Base-by-base conservation (phyloP, 2,888 invertebrate species). In the Hanleya hanleyi region DNA sequence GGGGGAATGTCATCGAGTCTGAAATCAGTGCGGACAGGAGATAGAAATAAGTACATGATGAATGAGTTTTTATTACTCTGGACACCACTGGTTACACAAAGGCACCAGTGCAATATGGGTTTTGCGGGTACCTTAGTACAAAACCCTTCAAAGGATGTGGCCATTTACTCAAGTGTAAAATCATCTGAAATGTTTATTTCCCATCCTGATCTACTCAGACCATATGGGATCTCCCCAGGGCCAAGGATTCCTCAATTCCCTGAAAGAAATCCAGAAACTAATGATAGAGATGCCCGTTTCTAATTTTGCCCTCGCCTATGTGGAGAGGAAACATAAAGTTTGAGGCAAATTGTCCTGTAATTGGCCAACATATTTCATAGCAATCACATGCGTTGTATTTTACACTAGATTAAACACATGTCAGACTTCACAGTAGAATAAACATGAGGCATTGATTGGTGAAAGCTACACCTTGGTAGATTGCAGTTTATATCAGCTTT, bases 161-260 rank as follows among this genome's bases (percentile, higher is more conserved):
- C 32, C 57, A 57, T 29, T 57, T 57, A 57, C 57, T 57, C 22
- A 57, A 29, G 57, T 57, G 57, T 57, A 57, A 57, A 57, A 57
- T 57, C 29, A 32, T 57, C 29, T 57, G 22, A 2, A 57, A 26
- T 57, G 57, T 57, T 57, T 57, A 57, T 57, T 57, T 57, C 57
- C 29, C 57, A 22, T 47, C 22, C 4, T 47, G 47, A 18, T 47
- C 47, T 47, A 47, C 26, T n/a, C 57, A 29, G 22, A 22, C 57
- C 57, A 57, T 57, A 57, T 57, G 57, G 57, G 29, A 15, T 29
- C 26, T 4, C 57, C 57, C 26, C n/a, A n/a, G n/a, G n/a, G n/a
- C n/a, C n/a, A n/a, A n/a, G n/a, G n/a, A n/a, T n/a, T n/a, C n/a
- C n/a, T n/a, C n/a, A n/a, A n/a, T n/a, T n/a, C n/a, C n/a, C n/a